Evolutionary conservation across 2,113 vertebrate species (phyloP), one percentile per base, ranked within the genome.

Genomic region (Etia nguti): DNA sequence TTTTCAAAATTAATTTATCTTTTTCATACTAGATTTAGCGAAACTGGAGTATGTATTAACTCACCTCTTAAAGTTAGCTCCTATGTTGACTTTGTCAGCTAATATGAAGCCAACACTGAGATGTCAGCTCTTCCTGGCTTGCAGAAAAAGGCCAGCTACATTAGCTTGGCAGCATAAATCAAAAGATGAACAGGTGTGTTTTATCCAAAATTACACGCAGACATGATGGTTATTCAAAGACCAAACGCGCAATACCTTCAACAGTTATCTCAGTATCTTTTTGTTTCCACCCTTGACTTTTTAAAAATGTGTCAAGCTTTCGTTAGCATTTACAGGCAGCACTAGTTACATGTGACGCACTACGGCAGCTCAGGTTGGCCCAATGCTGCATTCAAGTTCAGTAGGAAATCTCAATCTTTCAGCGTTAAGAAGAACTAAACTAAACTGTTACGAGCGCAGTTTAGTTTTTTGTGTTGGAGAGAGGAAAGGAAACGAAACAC

Each of bases 291-390:
- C 31, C 41, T 52, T 80, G 15, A 86, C 43, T 88, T 81, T 54
- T 2, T 54, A 22, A 86, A 79, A 31, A 88, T 22, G 26, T 83
- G 68, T 57, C 29, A 81, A 79, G 80, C 60, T 91, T 56, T 91
- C 75, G 62, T 16, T 90, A 90, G 87, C 92, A 90, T 87, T 68
- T 62, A 38, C 50, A 75, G 91, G 86, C 84, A 84, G 68, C 79
- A 80, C 56, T n/a, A 54, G 85, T 91, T 87, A 92, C 81, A 92
- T 89, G 90, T 96, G 93, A 95, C 95, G 94, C 91, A 92, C 91
- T 93, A 96, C 96, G 95, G 95, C 68, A 89, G 46, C 86, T 73
- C 82, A 50, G 79, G 8, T 6, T 26, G 92, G 65, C 52, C 90
- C 0, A 46, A 79, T 89, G 93, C 26, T 92, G 92, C 92, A 6